phyloP scores from a whole-genome alignment of 2,797 vertebrate genomes.

The Halcyon smyrnensis region DNA sequence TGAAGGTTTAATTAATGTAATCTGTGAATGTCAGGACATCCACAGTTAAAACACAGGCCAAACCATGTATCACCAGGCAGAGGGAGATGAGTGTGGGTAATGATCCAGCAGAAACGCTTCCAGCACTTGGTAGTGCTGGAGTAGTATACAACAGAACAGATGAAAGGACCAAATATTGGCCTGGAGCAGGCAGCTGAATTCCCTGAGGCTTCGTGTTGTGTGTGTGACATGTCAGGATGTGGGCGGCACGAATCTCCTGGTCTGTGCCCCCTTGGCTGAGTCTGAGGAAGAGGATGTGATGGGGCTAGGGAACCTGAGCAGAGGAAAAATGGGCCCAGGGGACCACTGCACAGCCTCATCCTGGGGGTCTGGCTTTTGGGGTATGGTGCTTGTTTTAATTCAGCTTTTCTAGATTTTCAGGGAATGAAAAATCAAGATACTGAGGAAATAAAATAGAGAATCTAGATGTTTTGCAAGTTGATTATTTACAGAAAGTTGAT shows the following conservation, averaged over 20 bases:
- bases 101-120: neutral
- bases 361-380: neutral
- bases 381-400: neutral
- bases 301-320: neutral
- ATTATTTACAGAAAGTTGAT: neutral
- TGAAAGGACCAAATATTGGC: neutral
- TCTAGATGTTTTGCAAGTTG: neutral
- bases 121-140: neutral
- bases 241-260: neutral
- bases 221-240: neutral
- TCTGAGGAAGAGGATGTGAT: rapidly evolving
- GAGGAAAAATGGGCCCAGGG: rapidly evolving
- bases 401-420: neutral
- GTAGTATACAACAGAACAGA: neutral
- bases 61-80: neutral
- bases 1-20: neutral
- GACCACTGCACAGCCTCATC: rapidly evolving
- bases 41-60: neutral
- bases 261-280: neutral
- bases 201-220: neutral
- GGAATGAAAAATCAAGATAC: neutral
- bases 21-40: neutral
- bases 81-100: neutral
- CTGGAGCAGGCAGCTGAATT: neutral
- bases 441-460: neutral